Evolutionary conservation across 2,797 vertebrate species (phyloP).

Genomic region (Catamblyrhynchus diadema): DNA sequence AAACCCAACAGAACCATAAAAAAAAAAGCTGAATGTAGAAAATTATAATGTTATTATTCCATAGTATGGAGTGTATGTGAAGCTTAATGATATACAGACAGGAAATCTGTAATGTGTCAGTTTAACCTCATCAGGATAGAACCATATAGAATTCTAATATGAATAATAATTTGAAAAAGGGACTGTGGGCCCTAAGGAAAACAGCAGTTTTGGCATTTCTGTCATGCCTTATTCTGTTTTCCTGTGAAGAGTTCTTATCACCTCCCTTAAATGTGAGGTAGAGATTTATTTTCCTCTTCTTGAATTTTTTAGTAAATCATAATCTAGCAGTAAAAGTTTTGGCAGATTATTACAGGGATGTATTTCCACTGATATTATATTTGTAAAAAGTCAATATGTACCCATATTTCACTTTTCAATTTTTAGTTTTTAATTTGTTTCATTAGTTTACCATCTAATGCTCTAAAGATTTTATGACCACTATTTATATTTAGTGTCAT

Average conservation of each 20-base stretch:
- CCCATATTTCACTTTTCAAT: slow-evolving; percentile 30
- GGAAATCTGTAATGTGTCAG: not conserved
- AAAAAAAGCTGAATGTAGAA: not conserved
- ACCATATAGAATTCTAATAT: not conserved
- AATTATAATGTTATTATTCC: not conserved
- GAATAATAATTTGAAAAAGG: not conserved
- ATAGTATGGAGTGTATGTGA: not conserved
- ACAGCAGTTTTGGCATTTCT: not conserved
- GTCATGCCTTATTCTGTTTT: not conserved
- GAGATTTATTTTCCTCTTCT: not conserved
- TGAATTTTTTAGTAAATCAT: slow-evolving; percentile 25
- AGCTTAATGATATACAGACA: not conserved
- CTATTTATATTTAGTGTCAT: not conserved
- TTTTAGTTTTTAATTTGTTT: slow-evolving; percentile 50
- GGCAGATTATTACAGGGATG: not conserved
- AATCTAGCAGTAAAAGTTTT: slow-evolving; percentile 18
- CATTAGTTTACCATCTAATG: slow-evolving; percentile 18
- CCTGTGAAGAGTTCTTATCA: not conserved
- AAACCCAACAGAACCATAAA: no score
- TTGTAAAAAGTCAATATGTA: slow-evolving; percentile 10
- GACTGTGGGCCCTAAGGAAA: not conserved
- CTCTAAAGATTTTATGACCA: not conserved
- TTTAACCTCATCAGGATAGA: not conserved
- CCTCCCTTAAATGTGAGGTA: not conserved
- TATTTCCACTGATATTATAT: not conserved